Conservation (phyloP, 2,797 vertebrate genomes). For the Phrynocephalus forsythii region DNA sequence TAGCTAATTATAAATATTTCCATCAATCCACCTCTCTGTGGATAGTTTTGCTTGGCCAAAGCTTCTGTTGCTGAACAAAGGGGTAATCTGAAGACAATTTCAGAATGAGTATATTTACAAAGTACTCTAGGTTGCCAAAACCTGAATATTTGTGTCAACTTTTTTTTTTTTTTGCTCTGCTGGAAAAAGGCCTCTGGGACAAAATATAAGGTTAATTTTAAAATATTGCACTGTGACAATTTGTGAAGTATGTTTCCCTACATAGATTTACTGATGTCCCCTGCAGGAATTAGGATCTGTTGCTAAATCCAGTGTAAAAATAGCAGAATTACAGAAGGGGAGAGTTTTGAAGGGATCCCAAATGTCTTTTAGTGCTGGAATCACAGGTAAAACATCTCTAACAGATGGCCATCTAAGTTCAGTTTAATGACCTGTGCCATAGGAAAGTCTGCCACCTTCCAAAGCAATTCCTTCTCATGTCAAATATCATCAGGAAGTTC, state of each 20-base stretch:
- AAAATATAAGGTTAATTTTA: neutral
- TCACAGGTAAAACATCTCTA: no score
- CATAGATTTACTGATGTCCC: neutral
- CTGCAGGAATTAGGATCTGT: neutral
- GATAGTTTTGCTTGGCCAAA: conserved; percentile 1
- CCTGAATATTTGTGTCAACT: neutral
- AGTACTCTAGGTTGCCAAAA: neutral
- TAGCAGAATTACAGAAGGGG: no score
- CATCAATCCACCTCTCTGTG: conserved; percentile 32
- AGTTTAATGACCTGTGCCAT: no score
- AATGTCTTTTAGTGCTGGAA: no score
- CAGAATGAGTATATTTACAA: neutral
- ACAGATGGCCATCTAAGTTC: no score
- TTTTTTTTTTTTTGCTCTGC: neutral
- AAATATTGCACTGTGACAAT: neutral
- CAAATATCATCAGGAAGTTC: no score
- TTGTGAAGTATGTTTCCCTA: neutral
- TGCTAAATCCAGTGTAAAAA: neutral
- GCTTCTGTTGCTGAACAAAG: conserved; percentile 15
- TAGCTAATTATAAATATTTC: conserved; percentile 59
- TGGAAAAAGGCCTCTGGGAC: neutral
- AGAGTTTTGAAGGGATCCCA: no score
- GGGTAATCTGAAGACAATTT: neutral
- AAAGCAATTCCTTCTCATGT: no score
- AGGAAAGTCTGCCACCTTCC: no score